Evolutionary conservation across 2,888 invertebrate genomes (phyloP), one percentile per base, ranked within the genome.

Genomic region (Stenotaenia linearis): DNA sequence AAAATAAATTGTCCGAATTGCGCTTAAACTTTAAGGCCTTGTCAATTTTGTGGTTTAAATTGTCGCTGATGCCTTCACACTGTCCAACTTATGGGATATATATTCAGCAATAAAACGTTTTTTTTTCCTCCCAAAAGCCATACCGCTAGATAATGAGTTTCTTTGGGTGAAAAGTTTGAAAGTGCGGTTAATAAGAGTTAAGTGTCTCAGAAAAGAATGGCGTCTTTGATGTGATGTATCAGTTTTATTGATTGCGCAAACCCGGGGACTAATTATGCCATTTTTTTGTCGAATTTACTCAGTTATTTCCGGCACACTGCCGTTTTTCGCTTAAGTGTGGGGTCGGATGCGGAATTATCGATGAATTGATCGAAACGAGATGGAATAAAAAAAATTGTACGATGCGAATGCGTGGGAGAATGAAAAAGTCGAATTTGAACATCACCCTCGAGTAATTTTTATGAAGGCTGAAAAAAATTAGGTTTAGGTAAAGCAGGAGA

Each of bases 381-480:
- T 21, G 61, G 15, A 61, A 61, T 61, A 61, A 61, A 23, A 21
- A 56, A 61, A 61, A 61, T 5, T 18, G 28, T 25, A 12, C 12
- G 61, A 61, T 25, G 28, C 12, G 28, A 61, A 61, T 23, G 23
- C 28, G 15, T 61, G 7, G 23, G 23, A 25, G 61, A 28, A 12
- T 12, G 15, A 61, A 28, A 28, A 21, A 61, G 25, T 61, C 12
- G 61, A 61, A 25, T 61, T 61, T 10, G 28, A 61, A 23, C 28
- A 25, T 61, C 61, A 61, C 23, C 61, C 61, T 61, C 61, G 61
- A 61, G 61, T 61, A 61, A 61, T 61, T 61, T 61, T 25, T 61
- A 61, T 23, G 28, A 25, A 25, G 9, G 23, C 7, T 9, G 6
- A 61, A 61, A 61, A 28, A 28, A 61, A 61, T 25, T 61, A 23